A percentile compares a stretch with the other conserved stretches of the same genome.
These are phyloP conservation scores for Fulmarus glacialis DNA, from an alignment of 2,113 vertebrate genomes.

Conservation along the genomic window DNA sequence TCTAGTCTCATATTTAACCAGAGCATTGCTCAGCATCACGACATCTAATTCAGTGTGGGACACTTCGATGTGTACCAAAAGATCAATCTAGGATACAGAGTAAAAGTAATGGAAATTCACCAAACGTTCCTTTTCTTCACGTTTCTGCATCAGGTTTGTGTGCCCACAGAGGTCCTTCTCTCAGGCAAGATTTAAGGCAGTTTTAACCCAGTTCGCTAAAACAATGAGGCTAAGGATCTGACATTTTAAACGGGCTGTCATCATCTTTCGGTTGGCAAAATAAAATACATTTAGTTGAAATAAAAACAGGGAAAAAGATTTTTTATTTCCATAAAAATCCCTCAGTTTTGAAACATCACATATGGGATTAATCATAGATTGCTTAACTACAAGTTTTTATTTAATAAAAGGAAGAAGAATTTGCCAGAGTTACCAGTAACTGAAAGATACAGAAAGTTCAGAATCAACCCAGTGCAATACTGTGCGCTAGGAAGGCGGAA, in stretches of 20 bases:
- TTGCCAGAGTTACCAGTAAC: not conserved
- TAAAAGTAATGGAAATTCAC: accelerated
- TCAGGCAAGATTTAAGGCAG: not conserved
- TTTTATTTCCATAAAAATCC: not conserved
- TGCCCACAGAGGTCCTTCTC: not conserved
- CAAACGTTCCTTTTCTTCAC: not conserved
- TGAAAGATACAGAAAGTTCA: not conserved
- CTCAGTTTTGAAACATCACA: not conserved
- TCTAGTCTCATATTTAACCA: not conserved
- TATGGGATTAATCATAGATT: not conserved
- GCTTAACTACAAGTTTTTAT: not conserved
- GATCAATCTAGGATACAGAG: not conserved
- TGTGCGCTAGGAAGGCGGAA: not conserved
- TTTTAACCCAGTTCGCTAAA: not conserved
- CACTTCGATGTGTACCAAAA: accelerated
- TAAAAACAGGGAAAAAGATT: not conserved
- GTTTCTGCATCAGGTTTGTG: not conserved
- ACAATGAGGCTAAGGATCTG: not conserved
- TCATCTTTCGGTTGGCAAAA: not conserved
- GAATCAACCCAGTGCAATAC: not conserved
- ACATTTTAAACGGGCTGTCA: not conserved
- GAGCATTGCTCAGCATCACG: not conserved
- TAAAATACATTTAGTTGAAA: not conserved
- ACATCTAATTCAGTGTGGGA: not conserved
- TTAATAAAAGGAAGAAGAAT: not conserved